A percentile compares a stretch with the other conserved stretches of the same genome.
Conservation (phyloP, 2,113 vertebrate genomes). For the Myanophis thanlyinensis region DNA sequence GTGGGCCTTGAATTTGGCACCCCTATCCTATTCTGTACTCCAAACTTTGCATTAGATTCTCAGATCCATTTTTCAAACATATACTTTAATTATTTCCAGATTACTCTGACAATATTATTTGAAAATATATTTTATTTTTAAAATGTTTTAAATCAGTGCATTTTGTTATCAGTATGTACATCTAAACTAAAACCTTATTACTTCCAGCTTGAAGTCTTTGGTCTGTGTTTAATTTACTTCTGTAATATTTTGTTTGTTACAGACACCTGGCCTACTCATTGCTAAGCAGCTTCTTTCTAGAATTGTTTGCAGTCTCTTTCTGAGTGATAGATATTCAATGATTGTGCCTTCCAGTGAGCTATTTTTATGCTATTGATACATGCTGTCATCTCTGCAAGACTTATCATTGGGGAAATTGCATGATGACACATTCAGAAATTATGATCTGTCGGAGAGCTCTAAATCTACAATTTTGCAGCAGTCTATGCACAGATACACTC, state of each 20-base stretch:
- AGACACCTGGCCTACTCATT: background rate
- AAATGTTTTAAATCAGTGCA: background rate
- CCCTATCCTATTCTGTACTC: background rate
- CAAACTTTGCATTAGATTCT: background rate
- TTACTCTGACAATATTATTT: background rate
- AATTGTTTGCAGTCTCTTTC: background rate
- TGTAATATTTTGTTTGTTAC: constrained; percentile 13
- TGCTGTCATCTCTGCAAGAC: background rate
- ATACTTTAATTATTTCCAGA: background rate
- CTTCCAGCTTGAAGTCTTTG: background rate
- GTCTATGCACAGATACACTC: background rate
- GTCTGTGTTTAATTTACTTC: background rate
- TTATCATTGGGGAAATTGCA: background rate
- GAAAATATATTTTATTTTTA: background rate
- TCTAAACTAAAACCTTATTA: background rate
- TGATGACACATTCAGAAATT: background rate
- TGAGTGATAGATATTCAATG: constrained; percentile 2
- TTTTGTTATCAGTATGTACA: background rate
- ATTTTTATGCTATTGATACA: background rate
- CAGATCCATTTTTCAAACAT: background rate
- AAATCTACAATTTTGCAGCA: background rate
- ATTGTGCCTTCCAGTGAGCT: background rate
- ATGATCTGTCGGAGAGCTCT: background rate
- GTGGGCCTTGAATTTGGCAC: no score
- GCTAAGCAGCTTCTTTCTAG: constrained; percentile 13